phyloP scores from a whole-genome alignment of 1,140 invertebrate genomes.

The Drosophila rhopaloa region DNA sequence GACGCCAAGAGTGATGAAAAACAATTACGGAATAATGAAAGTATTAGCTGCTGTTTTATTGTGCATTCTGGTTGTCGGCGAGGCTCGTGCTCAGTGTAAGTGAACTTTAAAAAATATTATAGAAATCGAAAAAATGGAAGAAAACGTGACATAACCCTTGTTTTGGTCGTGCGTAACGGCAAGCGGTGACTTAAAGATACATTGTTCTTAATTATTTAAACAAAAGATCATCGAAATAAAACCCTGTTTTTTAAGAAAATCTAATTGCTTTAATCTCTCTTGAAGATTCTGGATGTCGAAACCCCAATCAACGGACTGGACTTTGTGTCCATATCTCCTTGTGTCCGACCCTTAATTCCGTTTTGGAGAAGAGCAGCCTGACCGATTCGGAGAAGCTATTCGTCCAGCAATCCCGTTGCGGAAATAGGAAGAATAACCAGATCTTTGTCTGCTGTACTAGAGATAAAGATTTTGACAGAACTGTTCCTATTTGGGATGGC shows the following conservation, averaged over 20 bases:
- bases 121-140: no score
- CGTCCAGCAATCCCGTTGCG: neutral
- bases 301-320: neutral
- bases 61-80: neutral
- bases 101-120: no score
- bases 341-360: neutral
- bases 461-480: neutral
- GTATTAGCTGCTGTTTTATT: neutral
- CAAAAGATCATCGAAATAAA: no score
- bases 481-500: no score
- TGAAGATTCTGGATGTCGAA: neutral
- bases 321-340: fast-evolving
- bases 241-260: no score
- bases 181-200: no score
- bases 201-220: no score
- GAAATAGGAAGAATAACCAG: no score
- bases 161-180: no score
- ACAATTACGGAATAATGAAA: constrained; percentile 6
- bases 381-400: neutral
- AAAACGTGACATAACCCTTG: no score
- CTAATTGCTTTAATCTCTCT: no score
- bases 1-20: no score
- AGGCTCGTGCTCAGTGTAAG: constrained; percentile 10
- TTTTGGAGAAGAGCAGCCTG: neutral
- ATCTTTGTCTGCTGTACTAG: neutral